A percentile compares a stretch with the other conserved stretches of the same genome.
Conservation (phyloP, 2,797 vertebrate species). For the Tenualosa ilisha region DNA sequence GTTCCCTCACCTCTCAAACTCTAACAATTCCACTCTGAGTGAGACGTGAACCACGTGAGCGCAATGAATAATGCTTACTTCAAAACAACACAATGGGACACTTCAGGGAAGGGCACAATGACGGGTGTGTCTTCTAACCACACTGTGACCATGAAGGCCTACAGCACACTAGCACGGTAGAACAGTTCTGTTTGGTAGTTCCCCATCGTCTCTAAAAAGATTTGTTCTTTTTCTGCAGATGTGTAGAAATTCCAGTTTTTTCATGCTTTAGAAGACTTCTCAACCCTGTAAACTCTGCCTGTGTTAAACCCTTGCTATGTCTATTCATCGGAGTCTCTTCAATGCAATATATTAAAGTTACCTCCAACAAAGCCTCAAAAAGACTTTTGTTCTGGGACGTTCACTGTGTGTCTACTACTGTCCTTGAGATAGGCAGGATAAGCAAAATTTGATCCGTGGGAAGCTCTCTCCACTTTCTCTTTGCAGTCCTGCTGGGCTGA, state of each 20-base stretch:
- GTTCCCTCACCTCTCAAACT: too few species aligned
- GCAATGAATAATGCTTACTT: background rate
- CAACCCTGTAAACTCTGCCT: background rate
- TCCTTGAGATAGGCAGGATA: background rate
- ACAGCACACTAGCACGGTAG: background rate
- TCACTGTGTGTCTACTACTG: background rate
- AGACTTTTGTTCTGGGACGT: background rate
- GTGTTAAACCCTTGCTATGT: background rate
- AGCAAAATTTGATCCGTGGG: background rate
- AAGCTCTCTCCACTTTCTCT: slow-evolving; percentile 16
- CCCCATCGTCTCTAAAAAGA: background rate
- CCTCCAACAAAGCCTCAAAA: background rate
- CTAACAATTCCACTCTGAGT: too few species aligned
- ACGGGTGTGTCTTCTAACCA: background rate
- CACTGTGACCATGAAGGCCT: background rate
- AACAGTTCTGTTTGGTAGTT: background rate
- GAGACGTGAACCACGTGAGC: background rate
- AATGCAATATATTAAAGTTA: background rate
- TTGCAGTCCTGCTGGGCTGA: background rate
- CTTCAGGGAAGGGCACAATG: background rate
- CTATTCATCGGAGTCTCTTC: background rate
- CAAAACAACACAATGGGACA: background rate
- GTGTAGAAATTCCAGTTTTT: background rate
- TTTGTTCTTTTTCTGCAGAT: background rate
- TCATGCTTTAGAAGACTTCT: background rate